phyloP scores from a whole-genome alignment of 1,140 invertebrate species.

The Tetragnatha versicolor region DNA sequence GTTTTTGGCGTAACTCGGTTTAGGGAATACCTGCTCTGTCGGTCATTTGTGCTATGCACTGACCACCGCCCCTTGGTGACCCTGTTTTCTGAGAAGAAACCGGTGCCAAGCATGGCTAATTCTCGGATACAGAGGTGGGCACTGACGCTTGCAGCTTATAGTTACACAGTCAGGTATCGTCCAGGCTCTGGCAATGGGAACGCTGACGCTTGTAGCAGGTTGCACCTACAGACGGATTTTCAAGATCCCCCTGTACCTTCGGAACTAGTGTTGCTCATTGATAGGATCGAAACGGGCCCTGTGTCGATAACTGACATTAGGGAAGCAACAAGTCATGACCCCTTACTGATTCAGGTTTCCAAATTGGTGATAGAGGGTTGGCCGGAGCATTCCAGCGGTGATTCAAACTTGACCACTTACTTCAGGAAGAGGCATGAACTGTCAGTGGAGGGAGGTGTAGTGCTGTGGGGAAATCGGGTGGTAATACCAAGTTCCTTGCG shows the following conservation, averaged over 20 bases:
- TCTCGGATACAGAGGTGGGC: constrained; percentile 63
- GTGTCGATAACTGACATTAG: background rate
- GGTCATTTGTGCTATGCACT: constrained; percentile 65
- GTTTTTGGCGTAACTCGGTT: constrained; percentile 68
- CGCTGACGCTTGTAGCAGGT: constrained; percentile 55
- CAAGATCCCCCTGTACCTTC: background rate
- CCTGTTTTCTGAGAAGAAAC: constrained; percentile 63
- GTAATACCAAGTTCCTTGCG: background rate
- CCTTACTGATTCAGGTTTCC: background rate
- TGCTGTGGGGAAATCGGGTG: constrained; percentile 5
- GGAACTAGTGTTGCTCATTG: background rate
- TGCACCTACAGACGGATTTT: background rate
- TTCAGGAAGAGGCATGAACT: constrained; percentile 12
- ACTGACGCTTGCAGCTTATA: constrained; percentile 60
- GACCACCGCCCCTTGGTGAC: constrained; percentile 67
- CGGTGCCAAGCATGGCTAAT: constrained; percentile 60
- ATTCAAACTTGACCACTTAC: background rate
- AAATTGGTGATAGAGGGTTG: constrained; percentile 13
- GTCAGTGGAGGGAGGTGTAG: background rate
- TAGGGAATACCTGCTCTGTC: constrained; percentile 66
- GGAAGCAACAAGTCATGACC: background rate
- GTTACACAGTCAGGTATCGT: constrained; percentile 62
- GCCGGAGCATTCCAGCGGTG: background rate
- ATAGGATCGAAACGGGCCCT: background rate
- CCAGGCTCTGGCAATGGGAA: constrained; percentile 58